Evolutionary conservation across 1,140 invertebrate species (phyloP).

Genomic region (Halictus rubicundus): DNA sequence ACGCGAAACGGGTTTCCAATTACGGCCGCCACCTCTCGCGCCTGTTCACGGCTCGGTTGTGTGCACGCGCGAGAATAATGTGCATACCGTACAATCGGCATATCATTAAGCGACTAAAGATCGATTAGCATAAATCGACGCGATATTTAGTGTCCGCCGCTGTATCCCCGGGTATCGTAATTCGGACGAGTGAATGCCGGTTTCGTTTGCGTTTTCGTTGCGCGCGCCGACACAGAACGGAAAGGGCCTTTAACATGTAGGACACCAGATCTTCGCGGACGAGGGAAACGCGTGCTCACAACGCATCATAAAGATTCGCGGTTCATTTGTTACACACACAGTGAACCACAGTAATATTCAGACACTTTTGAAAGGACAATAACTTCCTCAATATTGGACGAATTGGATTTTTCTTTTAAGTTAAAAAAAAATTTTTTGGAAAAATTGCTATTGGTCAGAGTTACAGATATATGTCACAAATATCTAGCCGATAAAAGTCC

Average conservation of each 20-base stretch:
- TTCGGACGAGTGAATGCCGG: constrained; percentile 31
- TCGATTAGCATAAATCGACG: constrained; percentile 67
- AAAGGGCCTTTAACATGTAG: neutral
- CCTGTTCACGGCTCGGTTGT: neutral
- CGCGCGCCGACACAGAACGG: neutral
- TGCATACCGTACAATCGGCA: constrained; percentile 56
- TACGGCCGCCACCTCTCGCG: constrained; percentile 39
- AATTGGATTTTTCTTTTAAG: no score
- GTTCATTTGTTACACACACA: no score
- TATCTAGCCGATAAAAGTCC: no score
- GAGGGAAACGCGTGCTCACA: no score
- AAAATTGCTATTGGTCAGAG: no score
- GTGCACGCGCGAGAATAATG: constrained; percentile 23
- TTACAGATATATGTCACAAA: no score
- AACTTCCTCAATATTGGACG: no score
- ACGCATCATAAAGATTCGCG: no score
- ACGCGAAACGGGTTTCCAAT: constrained; percentile 65
- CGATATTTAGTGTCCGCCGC: constrained; percentile 53
- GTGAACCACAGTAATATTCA: no score
- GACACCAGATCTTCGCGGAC: no score
- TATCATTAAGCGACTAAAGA: constrained; percentile 54
- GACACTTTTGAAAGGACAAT: no score
- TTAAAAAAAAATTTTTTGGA: no score
- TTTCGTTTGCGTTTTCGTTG: constrained; percentile 14
- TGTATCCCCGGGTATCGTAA: constrained; percentile 49